Conservation (phyloP, 2,113 vertebrate genomes). For the Pantherophis guttatus region DNA sequence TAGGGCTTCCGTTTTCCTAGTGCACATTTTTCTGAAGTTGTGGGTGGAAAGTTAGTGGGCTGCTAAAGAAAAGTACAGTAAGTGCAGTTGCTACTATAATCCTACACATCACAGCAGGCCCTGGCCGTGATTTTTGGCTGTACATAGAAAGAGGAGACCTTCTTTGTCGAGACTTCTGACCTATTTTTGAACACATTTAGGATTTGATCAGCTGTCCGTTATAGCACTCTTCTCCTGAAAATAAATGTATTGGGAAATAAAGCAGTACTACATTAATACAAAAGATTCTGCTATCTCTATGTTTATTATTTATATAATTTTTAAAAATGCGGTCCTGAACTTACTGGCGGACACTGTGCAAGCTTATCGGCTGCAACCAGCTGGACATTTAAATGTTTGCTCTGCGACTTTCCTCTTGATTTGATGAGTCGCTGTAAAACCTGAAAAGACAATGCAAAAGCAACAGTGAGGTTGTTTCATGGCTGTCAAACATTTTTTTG, state of each 20-base stretch:
- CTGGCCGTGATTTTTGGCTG: neutral
- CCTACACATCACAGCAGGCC: conserved; percentile 10
- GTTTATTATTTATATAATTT: neutral
- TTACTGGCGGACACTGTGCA: conserved; percentile 93
- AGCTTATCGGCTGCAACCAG: conserved; percentile 97
- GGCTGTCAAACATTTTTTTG: neutral
- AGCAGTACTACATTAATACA: neutral
- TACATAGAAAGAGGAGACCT: conserved; percentile 2
- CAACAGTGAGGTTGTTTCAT: neutral
- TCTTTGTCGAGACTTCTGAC: neutral
- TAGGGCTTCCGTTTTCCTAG: conserved; percentile 11
- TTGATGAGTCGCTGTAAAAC: conserved; percentile 96
- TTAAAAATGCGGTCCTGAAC: conserved; percentile 50
- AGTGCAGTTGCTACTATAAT: neutral
- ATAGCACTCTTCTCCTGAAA: neutral
- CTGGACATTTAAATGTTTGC: conserved; percentile 98
- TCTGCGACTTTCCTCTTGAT: conserved; percentile 96
- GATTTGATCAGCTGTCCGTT: neutral
- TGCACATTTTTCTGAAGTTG: neutral
- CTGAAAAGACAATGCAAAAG: conserved; percentile 66
- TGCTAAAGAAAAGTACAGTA: neutral
- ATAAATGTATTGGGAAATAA: neutral
- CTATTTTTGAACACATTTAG: neutral
- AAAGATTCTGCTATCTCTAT: neutral
- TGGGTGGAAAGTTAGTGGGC: conserved; percentile 17